Base-by-base conservation (phyloP, 2,113 vertebrate species). In the Trachemys scripta region DNA sequence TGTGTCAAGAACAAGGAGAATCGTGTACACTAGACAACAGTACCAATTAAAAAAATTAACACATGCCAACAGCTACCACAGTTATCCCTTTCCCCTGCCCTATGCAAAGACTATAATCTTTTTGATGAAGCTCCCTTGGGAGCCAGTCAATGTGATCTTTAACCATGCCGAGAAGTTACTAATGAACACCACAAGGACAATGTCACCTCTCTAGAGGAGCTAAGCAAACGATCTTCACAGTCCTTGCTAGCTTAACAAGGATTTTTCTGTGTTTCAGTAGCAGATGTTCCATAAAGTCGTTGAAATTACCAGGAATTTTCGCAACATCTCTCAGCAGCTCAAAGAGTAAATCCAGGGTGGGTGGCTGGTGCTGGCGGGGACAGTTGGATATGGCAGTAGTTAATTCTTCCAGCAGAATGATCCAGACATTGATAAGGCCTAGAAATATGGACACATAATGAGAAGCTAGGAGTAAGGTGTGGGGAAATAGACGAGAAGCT, bases 381-480 rank as follows among this genome's bases (percentile, higher is more conserved):
- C 99, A 99, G 96, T 99, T 99, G 2, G 99, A 99, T 94, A 99
- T 99, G 0, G 99, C 99, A 1, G 99, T 99, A 1, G 99, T 99
- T 80, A 99, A 98, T 98, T 99, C 99, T 98, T 99, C 99, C 95
- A 99, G 91, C 2, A 99, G 97, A 95, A 99, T 97, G 95, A 99
- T 99, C 99, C 99, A 99, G 92, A 99, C 99, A 95, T 99, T 99
- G 97, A 99, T 99, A 95, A 99, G 98, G 91, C 99, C 99, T 99
- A 97, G n/a, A 95, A 81, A 29, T 16, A 96, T 80, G 56, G 76
- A 95, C 88, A 90, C 7, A 72, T 25, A 38, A 57, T 20, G 31
- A 86, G 85, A 96, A 10, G 87, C 80, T 53, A 86, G 88, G 10
- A 95, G 89, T 22, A 1, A 10, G 17, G 59, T 69, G 5, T 4